Conservation (phyloP, 1,140 invertebrate genomes). For the Oedothorax gibbosus region DNA sequence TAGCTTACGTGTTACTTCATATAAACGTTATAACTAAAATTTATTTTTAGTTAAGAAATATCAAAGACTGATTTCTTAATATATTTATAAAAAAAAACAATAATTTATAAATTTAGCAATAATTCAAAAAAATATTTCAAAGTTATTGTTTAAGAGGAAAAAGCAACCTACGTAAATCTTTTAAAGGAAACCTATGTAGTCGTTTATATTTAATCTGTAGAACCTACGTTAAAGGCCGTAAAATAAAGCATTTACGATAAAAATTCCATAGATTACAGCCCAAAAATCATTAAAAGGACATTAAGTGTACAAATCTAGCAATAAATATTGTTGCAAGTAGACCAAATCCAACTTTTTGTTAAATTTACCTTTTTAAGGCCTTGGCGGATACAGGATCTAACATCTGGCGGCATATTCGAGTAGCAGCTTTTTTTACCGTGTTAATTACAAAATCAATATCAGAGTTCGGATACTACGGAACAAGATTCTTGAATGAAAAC, state of each 20-base stretch:
- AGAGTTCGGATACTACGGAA: slow-evolving; percentile 14
- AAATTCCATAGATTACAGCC: neutral
- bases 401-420: slow-evolving; percentile 39
- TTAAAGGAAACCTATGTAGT: too few species aligned
- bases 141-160: too few species aligned
- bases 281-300: slow-evolving; percentile 39
- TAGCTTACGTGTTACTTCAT: too few species aligned
- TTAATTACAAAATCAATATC: slow-evolving; percentile 58
- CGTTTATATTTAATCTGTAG: too few species aligned
- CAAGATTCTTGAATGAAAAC: slow-evolving; percentile 29
- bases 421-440: slow-evolving; percentile 25
- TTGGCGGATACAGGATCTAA: slow-evolving; percentile 21
- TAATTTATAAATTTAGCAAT: too few species aligned
- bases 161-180: too few species aligned
- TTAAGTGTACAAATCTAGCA: slow-evolving; percentile 31
- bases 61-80: too few species aligned
- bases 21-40: too few species aligned
- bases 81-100: too few species aligned
- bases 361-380: slow-evolving; percentile 1
- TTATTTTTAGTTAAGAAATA: too few species aligned
- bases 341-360: slow-evolving; percentile 8
- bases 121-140: too few species aligned
- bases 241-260: slow-evolving; percentile 10
- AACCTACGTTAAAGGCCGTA: neutral
- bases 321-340: slow-evolving; percentile 1